Conservation (phyloP, 2,797 vertebrate species). For the Tokudaia tokunoshimensis region DNA sequence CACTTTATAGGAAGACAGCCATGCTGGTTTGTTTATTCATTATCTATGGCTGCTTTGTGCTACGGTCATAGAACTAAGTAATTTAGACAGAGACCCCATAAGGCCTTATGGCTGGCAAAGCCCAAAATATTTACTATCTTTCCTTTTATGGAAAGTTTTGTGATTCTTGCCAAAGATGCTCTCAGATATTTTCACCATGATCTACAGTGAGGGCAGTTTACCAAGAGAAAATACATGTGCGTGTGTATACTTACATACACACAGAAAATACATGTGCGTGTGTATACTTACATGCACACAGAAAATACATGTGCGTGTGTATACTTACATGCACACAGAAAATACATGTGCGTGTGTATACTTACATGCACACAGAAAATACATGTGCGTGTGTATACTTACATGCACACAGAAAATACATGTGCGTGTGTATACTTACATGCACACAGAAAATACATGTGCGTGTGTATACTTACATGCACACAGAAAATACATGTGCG, state of each 20-base stretch:
- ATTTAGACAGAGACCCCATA: not conserved
- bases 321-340: not conserved
- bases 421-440: not conserved
- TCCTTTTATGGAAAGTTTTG: not conserved
- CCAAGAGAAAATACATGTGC: not conserved
- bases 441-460: not conserved
- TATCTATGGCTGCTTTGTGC: not conserved
- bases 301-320: too few species aligned
- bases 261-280: not conserved
- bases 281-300: not conserved
- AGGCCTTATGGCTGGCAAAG: not conserved
- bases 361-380: not conserved
- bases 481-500: not conserved
- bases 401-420: not conserved
- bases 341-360: not conserved
- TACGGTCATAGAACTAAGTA: not conserved
- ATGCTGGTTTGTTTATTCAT: not conserved
- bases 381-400: too few species aligned
- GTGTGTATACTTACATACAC: too few species aligned
- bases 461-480: too few species aligned
- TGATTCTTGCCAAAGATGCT: not conserved
- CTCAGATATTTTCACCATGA: conserved; percentile 15
- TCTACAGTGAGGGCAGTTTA: conserved; percentile 27
- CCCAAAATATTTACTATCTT: conserved; percentile 36
- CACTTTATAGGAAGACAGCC: not conserved